phyloP scores from a whole-genome alignment of 2,113 vertebrate species.

The Apteryx mantelli region DNA sequence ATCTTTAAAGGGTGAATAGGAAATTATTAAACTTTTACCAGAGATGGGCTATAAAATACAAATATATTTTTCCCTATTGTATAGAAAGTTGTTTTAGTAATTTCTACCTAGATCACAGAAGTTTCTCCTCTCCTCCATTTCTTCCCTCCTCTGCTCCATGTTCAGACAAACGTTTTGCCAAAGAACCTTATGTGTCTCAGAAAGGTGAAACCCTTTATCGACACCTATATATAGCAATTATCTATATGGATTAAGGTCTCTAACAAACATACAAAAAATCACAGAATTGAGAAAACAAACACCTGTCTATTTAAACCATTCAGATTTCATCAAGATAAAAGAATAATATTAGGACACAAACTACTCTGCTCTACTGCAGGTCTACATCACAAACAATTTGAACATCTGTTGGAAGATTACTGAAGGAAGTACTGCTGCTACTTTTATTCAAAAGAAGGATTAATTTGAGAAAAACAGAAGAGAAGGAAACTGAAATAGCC shows the following conservation, averaged over 20 bases:
- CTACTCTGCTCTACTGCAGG: not conserved
- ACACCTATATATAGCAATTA: not conserved
- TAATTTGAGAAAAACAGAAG: constrained; percentile 18
- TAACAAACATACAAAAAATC: not conserved
- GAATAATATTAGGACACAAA: not conserved
- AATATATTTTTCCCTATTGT: not conserved
- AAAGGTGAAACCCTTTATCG: not conserved
- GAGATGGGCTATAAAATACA: not conserved
- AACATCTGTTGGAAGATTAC: not conserved
- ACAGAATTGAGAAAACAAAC: not conserved
- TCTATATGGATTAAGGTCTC: not conserved
- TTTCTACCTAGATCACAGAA: not conserved
- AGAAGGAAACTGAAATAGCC: not conserved
- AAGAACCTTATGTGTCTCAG: not conserved
- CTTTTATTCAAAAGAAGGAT: not conserved
- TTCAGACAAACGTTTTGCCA: not conserved
- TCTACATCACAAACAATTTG: not conserved
- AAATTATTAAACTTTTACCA: not conserved
- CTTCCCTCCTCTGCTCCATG: not conserved
- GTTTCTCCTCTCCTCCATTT: not conserved
- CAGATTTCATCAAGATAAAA: not conserved
- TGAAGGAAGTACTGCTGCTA: not conserved
- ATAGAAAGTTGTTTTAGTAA: not conserved
- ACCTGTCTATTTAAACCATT: not conserved
- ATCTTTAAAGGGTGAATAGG: not conserved